These are phyloP conservation scores for Sebastes flavidus DNA, from an alignment of 2,797 vertebrate species.

Conservation along the genomic window DNA sequence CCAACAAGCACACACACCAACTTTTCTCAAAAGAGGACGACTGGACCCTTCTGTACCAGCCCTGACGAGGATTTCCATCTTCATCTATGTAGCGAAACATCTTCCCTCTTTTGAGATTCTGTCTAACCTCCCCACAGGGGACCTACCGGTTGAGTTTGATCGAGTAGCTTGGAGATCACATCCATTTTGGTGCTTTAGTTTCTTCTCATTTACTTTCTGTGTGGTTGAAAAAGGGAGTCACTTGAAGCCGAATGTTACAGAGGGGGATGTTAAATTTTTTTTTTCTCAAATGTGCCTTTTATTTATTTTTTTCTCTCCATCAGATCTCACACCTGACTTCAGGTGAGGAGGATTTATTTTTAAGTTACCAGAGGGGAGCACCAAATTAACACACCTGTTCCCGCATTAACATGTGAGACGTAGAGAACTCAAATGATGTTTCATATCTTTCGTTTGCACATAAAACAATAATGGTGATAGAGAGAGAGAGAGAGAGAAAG, in stretches of 20 bases:
- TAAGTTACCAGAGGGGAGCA: conserved; percentile 33
- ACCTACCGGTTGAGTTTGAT: conserved; percentile 23
- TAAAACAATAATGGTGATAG: conserved; percentile 42
- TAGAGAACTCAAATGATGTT: conserved; percentile 46
- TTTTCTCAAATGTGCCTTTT: conserved; percentile 72
- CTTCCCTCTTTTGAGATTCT: conserved; percentile 36
- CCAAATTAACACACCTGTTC: conserved; percentile 27
- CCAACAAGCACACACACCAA: conserved; percentile 65
- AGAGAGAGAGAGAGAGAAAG: conserved; percentile 25
- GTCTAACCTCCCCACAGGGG: not conserved
- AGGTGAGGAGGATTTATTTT: not conserved
- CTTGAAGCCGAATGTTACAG: conserved; percentile 75
- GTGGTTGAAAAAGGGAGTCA: conserved; percentile 61
- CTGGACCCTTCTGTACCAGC: conserved; percentile 5
- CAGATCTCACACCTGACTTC: conserved; percentile 17
- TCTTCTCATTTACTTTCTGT: conserved; percentile 83
- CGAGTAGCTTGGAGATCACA: conserved; percentile 57
- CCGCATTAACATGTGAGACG: conserved; percentile 33
- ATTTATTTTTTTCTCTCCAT: conserved; percentile 46
- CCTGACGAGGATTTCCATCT: conserved; percentile 70
- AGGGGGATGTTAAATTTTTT: conserved; percentile 41
- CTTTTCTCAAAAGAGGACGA: conserved; percentile 34
- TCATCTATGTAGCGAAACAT: conserved; percentile 45
- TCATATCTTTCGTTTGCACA: conserved; percentile 65
- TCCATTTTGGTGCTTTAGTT: conserved; percentile 84